phyloP scores from a whole-genome alignment of 2,113 vertebrate genomes.

The Sylvilagus bachmani region DNA sequence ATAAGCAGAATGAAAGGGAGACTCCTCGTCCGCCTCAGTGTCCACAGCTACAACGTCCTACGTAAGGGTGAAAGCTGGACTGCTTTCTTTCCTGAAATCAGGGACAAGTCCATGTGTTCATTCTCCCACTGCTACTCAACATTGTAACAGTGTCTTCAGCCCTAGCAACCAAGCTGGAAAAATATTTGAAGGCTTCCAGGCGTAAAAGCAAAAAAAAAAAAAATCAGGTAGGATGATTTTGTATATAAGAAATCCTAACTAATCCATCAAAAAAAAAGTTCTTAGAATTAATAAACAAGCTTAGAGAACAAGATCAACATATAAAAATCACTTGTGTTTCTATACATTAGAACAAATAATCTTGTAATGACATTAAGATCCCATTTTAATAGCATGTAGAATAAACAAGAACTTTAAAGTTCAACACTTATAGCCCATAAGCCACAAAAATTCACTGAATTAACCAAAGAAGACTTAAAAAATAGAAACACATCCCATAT shows the following conservation, averaged over 20 bases:
- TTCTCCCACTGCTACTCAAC: background rate
- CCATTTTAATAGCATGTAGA: background rate
- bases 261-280: background rate
- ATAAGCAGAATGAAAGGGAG: background rate
- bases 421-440: background rate
- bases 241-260: background rate
- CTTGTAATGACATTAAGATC: background rate
- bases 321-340: background rate
- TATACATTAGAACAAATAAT: background rate
- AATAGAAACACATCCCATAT: background rate
- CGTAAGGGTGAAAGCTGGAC: background rate
- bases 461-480: background rate
- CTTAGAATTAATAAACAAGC: background rate
- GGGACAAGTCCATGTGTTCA: background rate
- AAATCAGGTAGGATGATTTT: background rate
- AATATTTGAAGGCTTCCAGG: background rate
- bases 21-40: background rate
- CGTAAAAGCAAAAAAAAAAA: constrained; percentile 24
- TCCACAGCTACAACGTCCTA: background rate
- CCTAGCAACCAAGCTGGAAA: background rate
- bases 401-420: background rate
- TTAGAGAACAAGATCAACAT: background rate
- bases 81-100: background rate
- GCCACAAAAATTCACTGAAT: background rate
- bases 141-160: background rate